Base-by-base conservation (phyloP, 2,113 vertebrate genomes). In the Panthera uncia region DNA sequence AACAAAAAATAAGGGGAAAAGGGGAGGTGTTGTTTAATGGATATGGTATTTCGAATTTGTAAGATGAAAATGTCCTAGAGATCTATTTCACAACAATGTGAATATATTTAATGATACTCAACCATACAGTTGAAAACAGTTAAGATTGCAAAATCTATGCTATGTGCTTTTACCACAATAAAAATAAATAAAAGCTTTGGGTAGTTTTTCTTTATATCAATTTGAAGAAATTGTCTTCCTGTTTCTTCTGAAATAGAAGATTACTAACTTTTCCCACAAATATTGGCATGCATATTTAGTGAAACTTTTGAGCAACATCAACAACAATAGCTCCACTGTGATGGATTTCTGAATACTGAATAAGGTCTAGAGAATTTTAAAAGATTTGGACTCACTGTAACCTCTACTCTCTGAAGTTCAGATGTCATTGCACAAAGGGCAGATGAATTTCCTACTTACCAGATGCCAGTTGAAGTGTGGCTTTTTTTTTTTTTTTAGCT, bases 341-440 rank as follows among this genome's bases (percentile, higher is more conserved):
- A 73, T 82, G 85, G 66, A 86, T 90, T 97, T 94, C 81, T 96
- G 88, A 98, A 92, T 88, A 71, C 21, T 85, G 27, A 71, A 45
- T 89, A 85, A 95, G 31, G 88, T 38, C n/a, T 38, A 90, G 85
- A 38, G 98, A 97, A 91, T 76, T 76, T 74, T 52, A 94, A 97
- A 82, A 81, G 69, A 71, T 66, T 52, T 97, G 65, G 9, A 52
- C 92, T n/a, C 61, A 21, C 31, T 13, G 41, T 96, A 91, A 97
- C 78, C 86, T 97, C 78, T 65, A 11, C 91, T 95, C 27, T 80
- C 0, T 81, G 78, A 97, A 97, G 97, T 95, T 87, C 98, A 97
- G 63, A 97, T 94, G n/a, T 61, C 76, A 73, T 3, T 2, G 73
- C 83, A 88, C 38, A 25, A 92, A 94, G 80, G 25, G 50, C 15